Evolutionary conservation across 2,888 invertebrate genomes (phyloP).

Genomic region (Drosophila pullipes): DNA sequence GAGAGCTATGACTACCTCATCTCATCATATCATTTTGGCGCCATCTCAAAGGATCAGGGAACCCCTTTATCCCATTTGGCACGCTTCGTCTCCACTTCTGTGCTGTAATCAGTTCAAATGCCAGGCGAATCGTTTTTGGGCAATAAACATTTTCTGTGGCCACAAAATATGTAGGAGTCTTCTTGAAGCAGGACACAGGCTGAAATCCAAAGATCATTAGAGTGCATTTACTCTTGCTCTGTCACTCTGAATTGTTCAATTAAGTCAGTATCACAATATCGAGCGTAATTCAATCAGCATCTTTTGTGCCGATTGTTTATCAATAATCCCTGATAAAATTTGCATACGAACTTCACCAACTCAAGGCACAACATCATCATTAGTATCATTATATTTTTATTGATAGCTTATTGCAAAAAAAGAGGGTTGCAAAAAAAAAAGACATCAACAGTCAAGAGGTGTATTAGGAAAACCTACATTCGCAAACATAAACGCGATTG

Average conservation of each 20-base stretch:
- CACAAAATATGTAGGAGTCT: constrained; percentile 53
- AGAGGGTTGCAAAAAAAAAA: constrained; percentile 28
- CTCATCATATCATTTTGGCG: constrained; percentile 28
- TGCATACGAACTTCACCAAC: constrained; percentile 35
- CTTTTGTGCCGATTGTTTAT: not conserved
- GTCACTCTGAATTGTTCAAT: constrained; percentile 27
- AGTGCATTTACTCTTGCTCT: constrained; percentile 21
- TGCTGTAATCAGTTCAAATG: constrained; percentile 47
- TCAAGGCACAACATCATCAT: constrained; percentile 56
- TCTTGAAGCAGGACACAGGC: constrained; percentile 23
- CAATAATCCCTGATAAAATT: constrained; percentile 16
- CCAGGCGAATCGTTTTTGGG: constrained; percentile 56
- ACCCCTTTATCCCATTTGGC: constrained; percentile 4
- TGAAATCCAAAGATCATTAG: constrained; percentile 8
- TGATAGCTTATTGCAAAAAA: constrained; percentile 39
- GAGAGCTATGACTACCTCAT: not conserved
- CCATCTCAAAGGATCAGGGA: constrained; percentile 34
- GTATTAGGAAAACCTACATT: constrained; percentile 60
- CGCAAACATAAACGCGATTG: constrained; percentile 61
- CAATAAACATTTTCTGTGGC: constrained; percentile 48
- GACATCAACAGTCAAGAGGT: constrained; percentile 62
- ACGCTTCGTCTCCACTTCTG: constrained; percentile 20
- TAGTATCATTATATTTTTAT: constrained; percentile 55
- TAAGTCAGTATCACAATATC: constrained; percentile 47
- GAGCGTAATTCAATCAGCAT: constrained; percentile 6